Evolutionary conservation across 2,797 vertebrate species (phyloP), one percentile per base, ranked within the genome.

Genomic region (Onychomys torridus): DNA sequence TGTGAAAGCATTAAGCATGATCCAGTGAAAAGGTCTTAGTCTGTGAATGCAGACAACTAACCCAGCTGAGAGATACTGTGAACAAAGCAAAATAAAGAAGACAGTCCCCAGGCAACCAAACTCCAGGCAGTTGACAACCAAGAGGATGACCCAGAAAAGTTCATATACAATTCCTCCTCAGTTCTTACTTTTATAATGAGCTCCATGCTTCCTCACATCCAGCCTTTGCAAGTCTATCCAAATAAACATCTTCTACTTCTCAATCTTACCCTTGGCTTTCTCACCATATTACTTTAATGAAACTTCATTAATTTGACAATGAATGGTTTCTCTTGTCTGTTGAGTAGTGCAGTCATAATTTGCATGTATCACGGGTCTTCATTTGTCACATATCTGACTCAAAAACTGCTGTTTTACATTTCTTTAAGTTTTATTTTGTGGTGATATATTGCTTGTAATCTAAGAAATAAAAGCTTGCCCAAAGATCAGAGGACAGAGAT

Each of bases 1-100:
- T 65, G 67, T 43, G 86, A 91, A 91, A 94, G 89, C 79, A 75
- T 97, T 91, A 96, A 95, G 34, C 25, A 57, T 67, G 29, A 55
- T 29, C 43, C 87, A 84, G 32, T n/a, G 83, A 89, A 85, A 95
- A 97, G 59, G 21, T 46, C 82, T 89, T 95, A 34, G 29, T 81
- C 61, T 89, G 14, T 25, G 78, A 96, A 71, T 11, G 77, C 49
- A 57, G 63, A 78, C 90, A 34, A 57, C 32, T 87, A 46, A 93
- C 93, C 25, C 46, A 93, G 46, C 32, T 89, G 55, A 86, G 59
- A 82, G 37, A 55, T 76, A 79, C 7, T 49, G n/a, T 65, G 57
- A 93, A 12, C 55, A 84, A 94, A 90, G 46, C 16, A 46, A 92
- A 79, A 90, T 88, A 77, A 89, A 81, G 82, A 97, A 46, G 4